Evolutionary conservation across 2,797 vertebrate species (phyloP).

Genomic region (Malurus leucopterus): DNA sequence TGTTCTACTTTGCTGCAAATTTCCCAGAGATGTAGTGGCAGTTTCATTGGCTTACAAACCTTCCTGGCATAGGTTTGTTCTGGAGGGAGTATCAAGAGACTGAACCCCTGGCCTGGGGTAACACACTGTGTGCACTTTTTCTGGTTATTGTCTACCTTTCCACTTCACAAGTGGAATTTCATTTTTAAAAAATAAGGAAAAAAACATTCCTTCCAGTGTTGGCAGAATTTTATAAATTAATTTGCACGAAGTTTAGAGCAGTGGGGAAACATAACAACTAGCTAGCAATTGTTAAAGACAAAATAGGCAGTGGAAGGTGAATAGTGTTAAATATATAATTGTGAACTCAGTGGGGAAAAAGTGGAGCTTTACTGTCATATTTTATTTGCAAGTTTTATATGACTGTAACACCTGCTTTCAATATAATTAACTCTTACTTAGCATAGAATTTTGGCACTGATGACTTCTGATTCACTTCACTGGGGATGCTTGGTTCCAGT

Average conservation of each 20-base stretch:
- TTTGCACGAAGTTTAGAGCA: background rate
- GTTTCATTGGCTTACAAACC: background rate
- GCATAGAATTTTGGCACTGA: background rate
- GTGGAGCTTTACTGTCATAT: background rate
- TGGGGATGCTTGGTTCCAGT: background rate
- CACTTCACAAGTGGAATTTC: background rate
- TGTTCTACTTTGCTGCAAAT: background rate
- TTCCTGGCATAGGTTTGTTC: background rate
- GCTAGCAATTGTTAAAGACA: background rate
- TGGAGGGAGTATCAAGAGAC: background rate
- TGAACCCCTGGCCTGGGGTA: background rate
- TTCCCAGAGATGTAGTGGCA: background rate
- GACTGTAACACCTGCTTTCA: background rate
- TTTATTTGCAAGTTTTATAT: slow-evolving; percentile 10
- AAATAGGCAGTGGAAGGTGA: background rate
- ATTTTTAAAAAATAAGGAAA: background rate
- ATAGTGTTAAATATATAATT: background rate
- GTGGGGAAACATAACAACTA: background rate
- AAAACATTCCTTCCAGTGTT: background rate
- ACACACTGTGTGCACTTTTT: background rate
- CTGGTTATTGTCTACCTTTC: background rate
- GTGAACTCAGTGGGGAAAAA: background rate
- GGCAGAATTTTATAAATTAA: background rate
- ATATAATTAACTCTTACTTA: slow-evolving; percentile 27
- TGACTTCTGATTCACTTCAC: background rate